These are phyloP conservation scores for Gryllus longicercus DNA, from an alignment of 2,888 invertebrate species.

Conservation along the genomic window DNA sequence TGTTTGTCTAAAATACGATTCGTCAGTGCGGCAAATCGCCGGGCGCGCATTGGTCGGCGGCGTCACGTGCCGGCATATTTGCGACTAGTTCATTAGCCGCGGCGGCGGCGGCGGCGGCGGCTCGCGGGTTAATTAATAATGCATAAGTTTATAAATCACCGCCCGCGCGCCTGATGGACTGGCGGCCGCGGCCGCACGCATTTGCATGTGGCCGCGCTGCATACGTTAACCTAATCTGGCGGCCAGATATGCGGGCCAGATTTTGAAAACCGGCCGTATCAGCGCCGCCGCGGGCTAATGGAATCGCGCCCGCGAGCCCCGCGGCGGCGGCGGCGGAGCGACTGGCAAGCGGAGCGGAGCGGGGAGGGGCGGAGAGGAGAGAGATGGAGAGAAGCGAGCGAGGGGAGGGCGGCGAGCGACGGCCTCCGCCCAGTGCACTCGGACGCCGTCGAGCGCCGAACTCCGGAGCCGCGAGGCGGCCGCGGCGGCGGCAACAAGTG, in stretches of 20 bases:
- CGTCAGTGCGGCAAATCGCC: conserved; percentile 25
- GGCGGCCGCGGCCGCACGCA: conserved; percentile 26
- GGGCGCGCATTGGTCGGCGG: conserved; percentile 17
- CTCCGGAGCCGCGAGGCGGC: neutral
- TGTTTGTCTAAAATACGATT: conserved; percentile 26
- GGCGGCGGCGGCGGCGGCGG: neutral
- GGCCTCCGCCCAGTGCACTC: neutral
- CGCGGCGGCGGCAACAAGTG: neutral
- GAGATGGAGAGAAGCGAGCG: neutral
- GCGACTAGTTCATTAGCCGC: conserved; percentile 17
- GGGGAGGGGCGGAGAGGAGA: neutral
- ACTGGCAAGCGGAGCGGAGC: neutral
- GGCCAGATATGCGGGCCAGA: conserved; percentile 28
- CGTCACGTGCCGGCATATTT: neutral
- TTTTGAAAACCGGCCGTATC: conserved; percentile 29
- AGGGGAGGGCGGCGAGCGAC: neutral
- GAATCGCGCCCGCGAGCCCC: neutral
- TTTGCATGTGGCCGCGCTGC: conserved; percentile 31
- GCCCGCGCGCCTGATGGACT: conserved; percentile 30
- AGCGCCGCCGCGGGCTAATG: conserved; percentile 5
- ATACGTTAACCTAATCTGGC: conserved; percentile 34
- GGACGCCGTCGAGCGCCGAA: neutral
- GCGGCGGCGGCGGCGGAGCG: neutral
- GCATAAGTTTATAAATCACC: conserved; percentile 35
- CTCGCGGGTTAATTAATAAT: conserved; percentile 33